Base-by-base conservation (phyloP, 2,113 vertebrate genomes). In the Tor tambroides region DNA sequence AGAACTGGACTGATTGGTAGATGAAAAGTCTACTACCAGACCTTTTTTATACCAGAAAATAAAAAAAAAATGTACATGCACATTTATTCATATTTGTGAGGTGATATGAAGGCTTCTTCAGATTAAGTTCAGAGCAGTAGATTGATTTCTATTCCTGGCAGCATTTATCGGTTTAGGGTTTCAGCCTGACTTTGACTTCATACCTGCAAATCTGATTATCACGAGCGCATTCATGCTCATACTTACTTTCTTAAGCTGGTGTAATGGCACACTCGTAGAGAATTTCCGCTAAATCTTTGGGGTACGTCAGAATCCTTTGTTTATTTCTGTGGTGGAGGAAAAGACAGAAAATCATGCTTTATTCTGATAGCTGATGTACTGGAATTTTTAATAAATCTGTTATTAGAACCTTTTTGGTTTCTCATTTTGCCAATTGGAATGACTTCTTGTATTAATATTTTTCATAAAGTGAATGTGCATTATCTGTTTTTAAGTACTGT, bases 321-420 rank as follows among this genome's bases (percentile, higher is more conserved):
- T 38, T 38, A 26, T 56, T 41, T 19, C 82, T 84, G 65, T 38
- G 82, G 30, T 54, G 82, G 49, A 74, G 67, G 49, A 74, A 84
- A 71, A 23, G 8, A 65, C 56, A 83, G 8, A 8, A 7, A 83
- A 11, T 80, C 9, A 1, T 84, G 11, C 71, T 59, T 56, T 79
- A 51, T 38, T 23, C 26, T 79, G 56, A 81, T 78, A 38, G 35
- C 7, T 14, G 14, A 28, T 80, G 54, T 61, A 59, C 71, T 71
- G 61, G 35, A 30, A 21, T 82, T 82, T 79, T 72, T 28, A 89
- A 65, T 89, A 86, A 86, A 89, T 65, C 30, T 54, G 26, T 46
- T 56, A 67, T 83, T 51, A 51, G 28, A 83, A 46, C 41, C 19
- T 51, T 28, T n/a, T 77, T 84, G 49, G 23, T 35, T 83, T 35